phyloP scores from a whole-genome alignment of 2,888 invertebrate genomes.

The Serripes groenlandicus region DNA sequence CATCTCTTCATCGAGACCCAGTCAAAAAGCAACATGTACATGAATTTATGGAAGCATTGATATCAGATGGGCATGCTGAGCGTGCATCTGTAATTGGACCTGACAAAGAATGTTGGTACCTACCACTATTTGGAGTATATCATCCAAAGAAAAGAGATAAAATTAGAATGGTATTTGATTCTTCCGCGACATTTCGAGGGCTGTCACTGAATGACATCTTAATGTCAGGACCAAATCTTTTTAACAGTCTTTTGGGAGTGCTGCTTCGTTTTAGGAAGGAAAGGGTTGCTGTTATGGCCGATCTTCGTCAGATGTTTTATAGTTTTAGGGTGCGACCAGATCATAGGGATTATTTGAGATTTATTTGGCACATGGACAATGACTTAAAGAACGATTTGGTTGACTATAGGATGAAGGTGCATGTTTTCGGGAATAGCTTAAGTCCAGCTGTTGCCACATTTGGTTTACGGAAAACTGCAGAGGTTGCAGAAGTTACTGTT shows the following conservation, averaged over 20 bases:
- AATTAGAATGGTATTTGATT: conserved; percentile 59
- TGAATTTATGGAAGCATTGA: conserved; percentile 22
- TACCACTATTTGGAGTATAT: conserved; percentile 50
- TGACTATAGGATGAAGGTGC: conserved; percentile 65
- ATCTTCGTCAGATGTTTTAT: conserved; percentile 67
- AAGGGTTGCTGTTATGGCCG: conserved; percentile 47
- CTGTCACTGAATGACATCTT: conserved; percentile 6
- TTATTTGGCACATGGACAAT: conserved; percentile 65
- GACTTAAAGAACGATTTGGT: conserved; percentile 44
- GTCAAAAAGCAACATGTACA: conserved; percentile 2
- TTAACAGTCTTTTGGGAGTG: conserved; percentile 60
- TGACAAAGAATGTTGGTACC: conserved; percentile 56
- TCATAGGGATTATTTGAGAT: conserved; percentile 62
- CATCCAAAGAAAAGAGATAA: conserved; percentile 1
- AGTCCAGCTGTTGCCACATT: too few species aligned
- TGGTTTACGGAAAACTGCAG: too few species aligned
- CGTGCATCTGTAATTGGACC: conserved; percentile 26
- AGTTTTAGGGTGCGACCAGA: conserved; percentile 54
- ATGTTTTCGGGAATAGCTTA: conserved; percentile 64
- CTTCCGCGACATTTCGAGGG: conserved; percentile 53
- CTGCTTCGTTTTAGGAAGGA: conserved; percentile 54
- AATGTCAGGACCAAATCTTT: conserved; percentile 28
- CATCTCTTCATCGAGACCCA: conserved; percentile 1
- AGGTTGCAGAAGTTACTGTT: too few species aligned
- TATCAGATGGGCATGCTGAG: conserved; percentile 39